Evolutionary conservation across 2,888 invertebrate species (phyloP), one percentile per base, ranked within the genome.

Genomic region (Pomacea canaliculata): DNA sequence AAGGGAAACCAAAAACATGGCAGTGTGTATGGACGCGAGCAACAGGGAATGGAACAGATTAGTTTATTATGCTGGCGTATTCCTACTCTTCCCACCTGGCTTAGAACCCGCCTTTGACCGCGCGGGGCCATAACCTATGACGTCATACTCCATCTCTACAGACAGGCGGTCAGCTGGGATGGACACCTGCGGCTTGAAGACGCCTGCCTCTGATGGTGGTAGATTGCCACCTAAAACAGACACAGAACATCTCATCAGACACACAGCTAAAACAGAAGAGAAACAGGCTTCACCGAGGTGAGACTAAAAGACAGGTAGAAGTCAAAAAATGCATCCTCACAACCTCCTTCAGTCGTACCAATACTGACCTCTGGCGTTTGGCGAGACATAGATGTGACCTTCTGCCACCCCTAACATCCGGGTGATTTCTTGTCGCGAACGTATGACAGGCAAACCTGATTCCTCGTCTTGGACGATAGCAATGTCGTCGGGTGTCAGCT

Each of bases 401-500:
- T 85, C 84, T 62, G 87, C 84, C 8, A 87, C 84, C 16, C 85
- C 86, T 82, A 85, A 80, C 0, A 84, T 83, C 63, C 82, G 82
- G 0, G 78, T 73, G 60, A 85, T 79, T 37, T 83, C 78, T 71
- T 80, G 82, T 56, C 83, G 81, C 8, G 85, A 83, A 48, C 85
- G 82, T 70, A 87, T 85, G 68, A 83, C 79, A 49, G 82, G 83
- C 16, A 82, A 78, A 10, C 88, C 88, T 8, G 83, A 81, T 23
- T 83, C 83, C 19, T 82, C 84, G 78, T 86, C 87, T 9, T 76
- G 78, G 18, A 85, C 82, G n/a, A 89, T 83, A 76, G 87, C 87
- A 7, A 89, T 83, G 75, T 89, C 89, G 9, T 86, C 87, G 0
- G 88, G 87, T 5, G 82, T 79, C 46, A 89, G 78, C 10, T 79